Conservation (phyloP, 2,113 vertebrate species). For the Tupaia chinensis region DNA sequence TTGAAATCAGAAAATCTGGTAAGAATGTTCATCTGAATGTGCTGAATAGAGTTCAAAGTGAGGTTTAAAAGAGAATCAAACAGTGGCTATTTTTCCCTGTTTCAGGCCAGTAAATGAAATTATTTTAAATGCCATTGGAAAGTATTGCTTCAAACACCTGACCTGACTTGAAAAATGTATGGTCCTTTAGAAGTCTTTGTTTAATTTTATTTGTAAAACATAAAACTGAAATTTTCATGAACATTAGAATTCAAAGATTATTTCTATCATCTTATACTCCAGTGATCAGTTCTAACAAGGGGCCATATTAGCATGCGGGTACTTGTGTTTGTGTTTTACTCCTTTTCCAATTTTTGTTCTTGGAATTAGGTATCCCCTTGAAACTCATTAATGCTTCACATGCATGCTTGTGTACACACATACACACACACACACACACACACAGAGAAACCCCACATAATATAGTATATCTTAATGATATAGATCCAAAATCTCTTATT, state of each 20-base stretch:
- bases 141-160: constrained; percentile 22
- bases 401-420: background rate
- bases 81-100: background rate
- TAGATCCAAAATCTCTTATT: background rate
- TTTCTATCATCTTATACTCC: background rate
- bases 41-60: constrained; percentile 9
- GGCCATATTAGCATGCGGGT: too few species aligned
- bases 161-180: background rate
- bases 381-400: too few species aligned
- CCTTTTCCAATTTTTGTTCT: too few species aligned
- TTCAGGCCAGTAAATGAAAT: constrained; percentile 44
- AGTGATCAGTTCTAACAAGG: too few species aligned
- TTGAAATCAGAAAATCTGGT: constrained; percentile 61
- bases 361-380: too few species aligned
- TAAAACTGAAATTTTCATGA: background rate
- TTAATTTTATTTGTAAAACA: constrained; percentile 1
- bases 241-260: background rate
- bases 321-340: too few species aligned
- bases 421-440: background rate
- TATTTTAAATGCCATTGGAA: background rate
- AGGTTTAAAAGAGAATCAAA: constrained; percentile 51
- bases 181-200: background rate
- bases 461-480: constrained; percentile 16
- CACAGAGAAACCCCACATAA: background rate
- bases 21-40: background rate